A percentile compares a stretch with the other conserved stretches of the same genome.
phyloP scores from a whole-genome alignment of 1,140 invertebrate genomes.

The Heliconius hermathena region DNA sequence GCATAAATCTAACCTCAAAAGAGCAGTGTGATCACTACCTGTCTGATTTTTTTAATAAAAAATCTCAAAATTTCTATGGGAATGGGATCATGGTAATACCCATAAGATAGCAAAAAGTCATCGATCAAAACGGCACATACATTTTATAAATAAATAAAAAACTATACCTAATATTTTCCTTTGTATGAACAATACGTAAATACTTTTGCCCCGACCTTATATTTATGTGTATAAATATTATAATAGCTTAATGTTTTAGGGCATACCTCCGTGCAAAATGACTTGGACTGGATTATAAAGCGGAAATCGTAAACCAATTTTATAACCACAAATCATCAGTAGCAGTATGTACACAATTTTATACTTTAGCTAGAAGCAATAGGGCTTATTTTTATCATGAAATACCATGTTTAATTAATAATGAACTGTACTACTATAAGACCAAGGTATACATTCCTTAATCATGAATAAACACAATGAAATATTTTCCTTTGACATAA shows the following conservation, averaged over 20 bases:
- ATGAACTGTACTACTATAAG: not conserved
- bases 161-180: too few relatives aligned
- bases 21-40: too few relatives aligned
- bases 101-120: not conserved
- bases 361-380: not conserved
- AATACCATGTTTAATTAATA: not conserved
- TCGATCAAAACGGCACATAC: not conserved
- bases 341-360: slow-evolving; percentile 21
- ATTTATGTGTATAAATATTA: too few relatives aligned
- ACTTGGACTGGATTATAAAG: slow-evolving; percentile 33
- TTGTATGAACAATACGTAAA: too few relatives aligned
- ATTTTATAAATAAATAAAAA: too few relatives aligned
- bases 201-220: too few relatives aligned
- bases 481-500: too few relatives aligned
- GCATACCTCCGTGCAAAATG: not conserved
- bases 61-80: too few relatives aligned
- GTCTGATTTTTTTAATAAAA: too few relatives aligned
- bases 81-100: too few relatives aligned
- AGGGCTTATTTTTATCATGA: slow-evolving; percentile 1
- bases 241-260: not conserved
- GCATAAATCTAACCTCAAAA: too few relatives aligned
- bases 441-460: not conserved
- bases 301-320: slow-evolving; percentile 39
- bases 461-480: not conserved
- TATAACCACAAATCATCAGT: slow-evolving; percentile 39